phyloP scores from a whole-genome alignment of 1,140 invertebrate species.

The Caenorhabditis briggsae region DNA sequence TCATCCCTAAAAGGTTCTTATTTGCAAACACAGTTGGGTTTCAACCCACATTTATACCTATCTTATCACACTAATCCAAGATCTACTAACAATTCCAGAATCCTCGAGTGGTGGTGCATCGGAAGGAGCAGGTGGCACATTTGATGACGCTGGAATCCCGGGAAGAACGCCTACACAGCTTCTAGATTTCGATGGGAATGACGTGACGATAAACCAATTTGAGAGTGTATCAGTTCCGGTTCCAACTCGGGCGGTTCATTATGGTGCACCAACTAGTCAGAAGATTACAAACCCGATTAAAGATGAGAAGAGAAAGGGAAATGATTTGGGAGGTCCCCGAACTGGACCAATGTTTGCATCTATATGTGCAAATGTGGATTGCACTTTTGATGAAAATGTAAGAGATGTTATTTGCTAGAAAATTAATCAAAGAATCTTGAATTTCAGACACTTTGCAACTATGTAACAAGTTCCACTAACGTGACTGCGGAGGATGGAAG shows the following conservation, averaged over 20 bases:
- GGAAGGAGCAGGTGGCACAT: slow-evolving; percentile 53
- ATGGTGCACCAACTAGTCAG: slow-evolving; percentile 39
- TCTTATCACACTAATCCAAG: background rate
- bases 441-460: slow-evolving; percentile 65
- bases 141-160: background rate
- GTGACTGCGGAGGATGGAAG: slow-evolving; percentile 33
- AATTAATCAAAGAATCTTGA: background rate
- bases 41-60: too few relatives aligned
- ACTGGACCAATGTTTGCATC: slow-evolving; percentile 58
- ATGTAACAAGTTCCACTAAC: slow-evolving; percentile 59
- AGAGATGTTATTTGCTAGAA: background rate
- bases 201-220: slow-evolving; percentile 48
- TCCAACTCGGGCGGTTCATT: slow-evolving; percentile 51
- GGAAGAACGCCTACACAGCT: background rate
- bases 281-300: background rate
- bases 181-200: slow-evolving; percentile 49
- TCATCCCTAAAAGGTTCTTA: background rate
- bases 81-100: slow-evolving; percentile 48
- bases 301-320: slow-evolving; percentile 48
- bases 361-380: slow-evolving; percentile 63
- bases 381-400: slow-evolving; percentile 65
- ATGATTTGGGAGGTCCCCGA: slow-evolving; percentile 46
- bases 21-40: too few relatives aligned
- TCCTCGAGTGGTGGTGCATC: slow-evolving; percentile 32
- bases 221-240: slow-evolving; percentile 48